Evolutionary conservation across 2,888 invertebrate genomes (phyloP).

Genomic region (Fabriciana adippe): DNA sequence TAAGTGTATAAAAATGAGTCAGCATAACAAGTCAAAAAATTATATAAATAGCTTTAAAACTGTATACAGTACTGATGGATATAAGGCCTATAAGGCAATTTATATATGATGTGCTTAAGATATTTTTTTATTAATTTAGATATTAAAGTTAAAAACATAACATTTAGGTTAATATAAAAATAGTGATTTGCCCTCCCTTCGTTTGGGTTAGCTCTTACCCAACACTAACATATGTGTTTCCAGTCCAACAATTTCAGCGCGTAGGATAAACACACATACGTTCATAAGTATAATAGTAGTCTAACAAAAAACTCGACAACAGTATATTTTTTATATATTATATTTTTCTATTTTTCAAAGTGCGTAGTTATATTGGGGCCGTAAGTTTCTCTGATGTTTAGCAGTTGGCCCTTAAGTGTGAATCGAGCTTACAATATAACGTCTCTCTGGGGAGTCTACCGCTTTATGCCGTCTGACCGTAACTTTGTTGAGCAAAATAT

Average conservation of each 20-base stretch:
- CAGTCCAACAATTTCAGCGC: no score
- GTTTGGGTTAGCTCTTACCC: not conserved
- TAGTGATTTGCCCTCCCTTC: not conserved
- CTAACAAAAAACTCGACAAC: no score
- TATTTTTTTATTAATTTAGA: not conserved
- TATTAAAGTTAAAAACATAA: not conserved
- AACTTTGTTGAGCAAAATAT: constrained; percentile 24
- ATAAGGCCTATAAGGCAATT: no score
- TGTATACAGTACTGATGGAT: no score
- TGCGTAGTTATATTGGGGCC: constrained; percentile 11
- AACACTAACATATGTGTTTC: no score
- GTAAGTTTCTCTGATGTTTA: constrained; percentile 20
- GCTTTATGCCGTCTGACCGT: constrained; percentile 29
- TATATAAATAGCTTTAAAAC: no score
- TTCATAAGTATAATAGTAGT: no score
- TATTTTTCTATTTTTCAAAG: constrained; percentile 6
- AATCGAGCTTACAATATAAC: constrained; percentile 34
- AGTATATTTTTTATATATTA: not conserved
- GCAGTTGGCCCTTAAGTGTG: constrained; percentile 34
- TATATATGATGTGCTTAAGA: no score
- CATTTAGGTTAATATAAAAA: not conserved
- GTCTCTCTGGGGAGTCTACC: constrained; percentile 37
- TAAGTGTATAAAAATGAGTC: no score
- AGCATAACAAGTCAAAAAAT: no score
- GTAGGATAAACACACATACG: no score